Conservation (phyloP, 1,140 invertebrate genomes). For the Belonocnema kinseyi region DNA sequence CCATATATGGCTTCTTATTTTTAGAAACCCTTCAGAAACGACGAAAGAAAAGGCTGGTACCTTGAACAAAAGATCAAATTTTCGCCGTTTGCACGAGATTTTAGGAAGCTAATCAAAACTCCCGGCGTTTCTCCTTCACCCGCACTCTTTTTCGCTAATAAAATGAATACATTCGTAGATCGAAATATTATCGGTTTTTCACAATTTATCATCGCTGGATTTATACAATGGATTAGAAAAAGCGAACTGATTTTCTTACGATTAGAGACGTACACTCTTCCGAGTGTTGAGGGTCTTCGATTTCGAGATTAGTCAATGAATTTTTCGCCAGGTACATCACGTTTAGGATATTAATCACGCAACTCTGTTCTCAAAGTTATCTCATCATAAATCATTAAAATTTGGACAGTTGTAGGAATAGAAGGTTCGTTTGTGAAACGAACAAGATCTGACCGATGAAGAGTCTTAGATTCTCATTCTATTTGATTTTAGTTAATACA, state of each 20-base stretch:
- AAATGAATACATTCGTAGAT: constrained; percentile 15
- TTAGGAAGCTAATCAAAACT: constrained; percentile 2
- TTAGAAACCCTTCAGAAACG: constrained; percentile 32
- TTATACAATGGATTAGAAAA: background rate
- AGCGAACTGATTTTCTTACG: constrained; percentile 13
- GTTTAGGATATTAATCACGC: background rate
- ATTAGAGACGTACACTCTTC: background rate
- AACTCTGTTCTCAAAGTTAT: constrained; percentile 9
- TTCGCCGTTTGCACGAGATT: background rate
- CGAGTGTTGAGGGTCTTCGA: background rate
- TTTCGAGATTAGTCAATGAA: constrained; percentile 5
- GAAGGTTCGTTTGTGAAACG: no score
- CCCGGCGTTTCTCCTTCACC: constrained; percentile 14
- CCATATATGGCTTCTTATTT: constrained; percentile 55
- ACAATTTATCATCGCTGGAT: background rate
- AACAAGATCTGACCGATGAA: no score
- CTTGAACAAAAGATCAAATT: constrained; percentile 42
- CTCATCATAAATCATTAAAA: background rate
- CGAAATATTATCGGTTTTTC: background rate
- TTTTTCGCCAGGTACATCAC: background rate
- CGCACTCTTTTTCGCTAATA: background rate
- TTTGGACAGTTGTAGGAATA: no score
- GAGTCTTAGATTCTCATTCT: no score
- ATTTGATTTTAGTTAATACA: no score
- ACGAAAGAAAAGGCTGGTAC: constrained; percentile 53